Conservation (phyloP, 1,140 invertebrate genomes). For the Trinorchestia longiramus region DNA sequence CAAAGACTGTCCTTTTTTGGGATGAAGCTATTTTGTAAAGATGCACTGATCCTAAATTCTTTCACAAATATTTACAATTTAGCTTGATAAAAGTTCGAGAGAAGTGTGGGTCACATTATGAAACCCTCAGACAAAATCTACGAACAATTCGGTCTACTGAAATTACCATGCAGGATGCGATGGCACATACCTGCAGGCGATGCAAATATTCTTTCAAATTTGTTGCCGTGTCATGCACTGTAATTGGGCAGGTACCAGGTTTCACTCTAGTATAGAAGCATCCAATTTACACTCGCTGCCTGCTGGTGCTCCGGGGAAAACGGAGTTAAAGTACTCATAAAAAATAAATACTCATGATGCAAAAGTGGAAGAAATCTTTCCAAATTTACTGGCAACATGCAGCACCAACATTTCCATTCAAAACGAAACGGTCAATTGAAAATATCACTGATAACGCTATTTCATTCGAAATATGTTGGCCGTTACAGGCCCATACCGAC, state of each 20-base stretch:
- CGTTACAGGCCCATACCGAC: not conserved
- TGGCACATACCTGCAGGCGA: not conserved
- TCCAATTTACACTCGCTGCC: not conserved
- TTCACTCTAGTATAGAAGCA: not conserved
- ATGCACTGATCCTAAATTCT: not conserved
- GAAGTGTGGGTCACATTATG: not conserved
- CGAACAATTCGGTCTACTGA: not conserved
- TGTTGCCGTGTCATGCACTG: not conserved
- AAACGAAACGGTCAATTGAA: not conserved
- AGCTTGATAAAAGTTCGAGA: not conserved
- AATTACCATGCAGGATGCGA: not conserved
- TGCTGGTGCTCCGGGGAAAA: not conserved
- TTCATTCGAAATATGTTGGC: not conserved
- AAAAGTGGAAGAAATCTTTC: not conserved
- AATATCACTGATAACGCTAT: not conserved
- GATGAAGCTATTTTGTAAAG: not conserved
- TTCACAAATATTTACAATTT: not conserved
- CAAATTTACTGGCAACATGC: not conserved
- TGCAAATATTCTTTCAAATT: not conserved
- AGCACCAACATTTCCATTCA: not conserved
- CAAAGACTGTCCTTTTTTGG: not conserved
- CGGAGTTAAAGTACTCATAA: not conserved
- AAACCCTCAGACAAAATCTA: not conserved
- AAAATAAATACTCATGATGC: not conserved
- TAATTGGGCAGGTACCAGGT: not conserved